Evolutionary conservation across 2,888 invertebrate species (phyloP), one percentile per base, ranked within the genome.

Genomic region (Sphinx pinastri): DNA sequence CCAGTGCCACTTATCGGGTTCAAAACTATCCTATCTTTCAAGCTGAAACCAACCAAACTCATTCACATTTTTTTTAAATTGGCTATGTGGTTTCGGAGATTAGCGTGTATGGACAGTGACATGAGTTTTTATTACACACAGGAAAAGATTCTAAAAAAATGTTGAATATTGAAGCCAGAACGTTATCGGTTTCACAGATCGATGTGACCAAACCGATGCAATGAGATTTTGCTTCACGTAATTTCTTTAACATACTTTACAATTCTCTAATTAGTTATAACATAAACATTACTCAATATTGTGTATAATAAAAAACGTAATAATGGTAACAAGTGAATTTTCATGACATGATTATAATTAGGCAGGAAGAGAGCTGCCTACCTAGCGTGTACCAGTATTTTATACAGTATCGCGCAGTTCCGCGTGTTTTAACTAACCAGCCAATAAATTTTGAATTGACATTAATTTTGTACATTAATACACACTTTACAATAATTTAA

Each of bases 341-440:
- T 63, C 47, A 63, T 63, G 49, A 49, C 13, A 49, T 19, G 63
- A 63, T 19, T 49, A 19, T 19, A 63, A 63, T 63, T 14, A 49
- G 49, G 16, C 7, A 63, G 63, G 63, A 63, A 63, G 63, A 19
- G 47, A 14, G 25, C 16, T 1, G 12, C 47, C 19, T 63, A 12
- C 19, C 63, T 19, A 63, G 47, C 49, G 63, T 63, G 49, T 63
- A 49, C 49, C 45, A 25, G 47, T 19, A 12, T 11, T 57, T 25
- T 5, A 1, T 16, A 47, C 47, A 11, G 47, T 13, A 8, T 13
- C 54, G 31, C 58, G 12, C 16, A 31, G 31, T 63, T 63, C 60
- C 60, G 60, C 19, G 60, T 63, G 6, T 31, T 57, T 59, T 5
- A 47, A 14, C 45, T 31, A 47, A 47, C 19, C 2, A 25, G 25